A percentile compares a stretch with the other conserved stretches of the same genome.
These are phyloP conservation scores for Dynastes grantii DNA, from an alignment of 2,888 invertebrate species.

Conservation along the genomic window DNA sequence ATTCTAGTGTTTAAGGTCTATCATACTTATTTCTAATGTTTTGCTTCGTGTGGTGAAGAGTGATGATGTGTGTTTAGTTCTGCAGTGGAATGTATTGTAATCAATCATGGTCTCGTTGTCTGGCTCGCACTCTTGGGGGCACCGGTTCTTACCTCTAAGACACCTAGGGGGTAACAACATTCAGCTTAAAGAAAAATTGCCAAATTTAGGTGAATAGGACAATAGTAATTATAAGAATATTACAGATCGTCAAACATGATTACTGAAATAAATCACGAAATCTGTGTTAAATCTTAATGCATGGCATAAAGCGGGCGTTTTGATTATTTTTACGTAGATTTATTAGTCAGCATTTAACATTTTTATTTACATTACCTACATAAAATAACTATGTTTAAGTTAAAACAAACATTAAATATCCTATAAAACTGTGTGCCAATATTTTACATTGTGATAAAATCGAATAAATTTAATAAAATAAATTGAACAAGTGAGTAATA, in stretches of 20 bases:
- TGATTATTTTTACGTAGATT: background rate
- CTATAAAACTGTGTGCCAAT: no score
- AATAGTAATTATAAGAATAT: constrained; percentile 52
- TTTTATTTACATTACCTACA: no score
- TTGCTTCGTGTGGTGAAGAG: constrained; percentile 54
- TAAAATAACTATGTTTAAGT: no score
- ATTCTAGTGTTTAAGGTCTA: constrained; percentile 6
- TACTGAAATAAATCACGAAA: constrained; percentile 45
- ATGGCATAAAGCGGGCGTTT: background rate
- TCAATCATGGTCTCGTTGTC: constrained; percentile 67
- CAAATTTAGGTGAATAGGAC: constrained; percentile 55
- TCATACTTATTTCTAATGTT: constrained; percentile 37
- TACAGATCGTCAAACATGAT: constrained; percentile 53
- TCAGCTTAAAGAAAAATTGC: constrained; percentile 59
- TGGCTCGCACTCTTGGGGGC: constrained; percentile 61
- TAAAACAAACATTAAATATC: no score
- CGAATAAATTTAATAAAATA: no score
- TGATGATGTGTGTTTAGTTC: constrained; percentile 63
- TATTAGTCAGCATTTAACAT: background rate
- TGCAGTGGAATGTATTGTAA: constrained; percentile 64
- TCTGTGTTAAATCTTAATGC: constrained; percentile 1
- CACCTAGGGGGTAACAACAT: constrained; percentile 55
- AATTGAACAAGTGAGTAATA: no score
- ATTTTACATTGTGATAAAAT: no score
- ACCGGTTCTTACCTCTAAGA: constrained; percentile 53